Percentiles rank a stretch among this genome's conserved stretches.
These are phyloP conservation scores for Hypselothyrea guttata DNA, from an alignment of 2,888 invertebrate species.

Conservation along the genomic window DNA sequence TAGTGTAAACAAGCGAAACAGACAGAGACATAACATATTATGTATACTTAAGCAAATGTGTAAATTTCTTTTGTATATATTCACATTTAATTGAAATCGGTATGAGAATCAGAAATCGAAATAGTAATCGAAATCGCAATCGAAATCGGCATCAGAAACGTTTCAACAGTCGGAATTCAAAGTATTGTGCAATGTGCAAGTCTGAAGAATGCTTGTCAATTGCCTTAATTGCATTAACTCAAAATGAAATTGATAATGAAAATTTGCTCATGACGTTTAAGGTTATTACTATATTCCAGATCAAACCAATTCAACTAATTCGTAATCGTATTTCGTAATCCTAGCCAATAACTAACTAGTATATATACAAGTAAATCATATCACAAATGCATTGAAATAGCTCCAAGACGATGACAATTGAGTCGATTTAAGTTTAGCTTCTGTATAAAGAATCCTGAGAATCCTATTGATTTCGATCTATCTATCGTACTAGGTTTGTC, in stretches of 20 bases:
- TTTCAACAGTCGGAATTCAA: conserved; percentile 8
- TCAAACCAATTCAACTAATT: conserved; percentile 7
- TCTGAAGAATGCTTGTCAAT: conserved; percentile 54
- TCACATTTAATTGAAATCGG: conserved; percentile 7
- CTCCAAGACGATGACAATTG: conserved; percentile 9
- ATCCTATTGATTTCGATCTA: conserved; percentile 17
- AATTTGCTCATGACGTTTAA: conserved; percentile 64
- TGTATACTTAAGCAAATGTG: conserved; percentile 13
- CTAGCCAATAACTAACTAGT: conserved; percentile 50
- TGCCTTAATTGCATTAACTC: conserved; percentile 54
- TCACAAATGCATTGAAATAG: conserved; percentile 43
- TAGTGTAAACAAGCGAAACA: conserved; percentile 30
- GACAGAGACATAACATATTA: too few species aligned
- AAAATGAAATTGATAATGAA: conserved; percentile 26
- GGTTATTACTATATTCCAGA: conserved; percentile 53
- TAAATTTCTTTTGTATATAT: conserved; percentile 26
- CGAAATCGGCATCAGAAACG: too few species aligned
- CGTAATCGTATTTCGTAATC: conserved; percentile 34
- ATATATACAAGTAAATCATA: conserved; percentile 56
- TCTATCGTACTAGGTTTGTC: conserved; percentile 25
- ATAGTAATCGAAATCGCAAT: neutral
- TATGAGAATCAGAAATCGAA: conserved; percentile 16
- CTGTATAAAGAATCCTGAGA: conserved; percentile 37
- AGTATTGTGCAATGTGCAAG: conserved; percentile 55
- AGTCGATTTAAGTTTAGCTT: conserved; percentile 21